Percentiles rank a stretch among this genome's conserved stretches.
phyloP scores from a whole-genome alignment of 2,888 invertebrate genomes.

The Liposcelis brunnea region DNA sequence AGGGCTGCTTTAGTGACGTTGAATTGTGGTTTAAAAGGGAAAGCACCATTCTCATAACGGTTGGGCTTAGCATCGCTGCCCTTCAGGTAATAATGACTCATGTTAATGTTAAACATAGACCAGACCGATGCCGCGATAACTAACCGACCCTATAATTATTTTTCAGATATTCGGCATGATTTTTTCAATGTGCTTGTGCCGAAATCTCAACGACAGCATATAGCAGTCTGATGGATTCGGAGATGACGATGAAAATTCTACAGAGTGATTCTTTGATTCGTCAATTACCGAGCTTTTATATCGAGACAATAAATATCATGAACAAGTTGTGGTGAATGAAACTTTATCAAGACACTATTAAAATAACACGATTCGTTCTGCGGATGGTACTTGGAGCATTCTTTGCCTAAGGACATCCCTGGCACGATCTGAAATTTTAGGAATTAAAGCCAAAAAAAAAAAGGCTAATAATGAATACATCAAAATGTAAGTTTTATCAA shows the following conservation, averaged over 20 bases:
- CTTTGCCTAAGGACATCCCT: too few species aligned
- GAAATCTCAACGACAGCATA: slow-evolving; percentile 20
- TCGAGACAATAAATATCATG: too few species aligned
- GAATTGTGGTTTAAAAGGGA: slow-evolving; percentile 23
- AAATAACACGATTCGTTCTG: too few species aligned
- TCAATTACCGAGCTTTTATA: too few species aligned
- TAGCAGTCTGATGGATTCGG: neutral
- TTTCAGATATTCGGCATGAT: slow-evolving; percentile 23
- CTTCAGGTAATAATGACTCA: slow-evolving; percentile 22
- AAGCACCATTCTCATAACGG: slow-evolving; percentile 23
- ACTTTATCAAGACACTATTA: too few species aligned
- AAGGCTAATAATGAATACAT: too few species aligned
- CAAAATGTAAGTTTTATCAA: too few species aligned
- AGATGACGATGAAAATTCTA: slow-evolving; percentile 3
- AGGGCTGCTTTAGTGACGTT: slow-evolving; percentile 25
- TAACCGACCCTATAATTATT: slow-evolving; percentile 15
- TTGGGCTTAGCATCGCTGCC: slow-evolving; percentile 24
- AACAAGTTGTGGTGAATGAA: too few species aligned
- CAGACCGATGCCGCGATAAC: neutral
- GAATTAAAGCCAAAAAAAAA: too few species aligned
- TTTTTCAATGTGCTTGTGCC: slow-evolving; percentile 23
- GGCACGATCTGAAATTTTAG: too few species aligned
- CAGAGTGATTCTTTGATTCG: neutral
- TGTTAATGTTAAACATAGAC: neutral
- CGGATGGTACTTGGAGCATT: too few species aligned